Evolutionary conservation across 2,113 vertebrate genomes (phyloP), one percentile per base, ranked within the genome.

Genomic region (Rynchops niger): DNA sequence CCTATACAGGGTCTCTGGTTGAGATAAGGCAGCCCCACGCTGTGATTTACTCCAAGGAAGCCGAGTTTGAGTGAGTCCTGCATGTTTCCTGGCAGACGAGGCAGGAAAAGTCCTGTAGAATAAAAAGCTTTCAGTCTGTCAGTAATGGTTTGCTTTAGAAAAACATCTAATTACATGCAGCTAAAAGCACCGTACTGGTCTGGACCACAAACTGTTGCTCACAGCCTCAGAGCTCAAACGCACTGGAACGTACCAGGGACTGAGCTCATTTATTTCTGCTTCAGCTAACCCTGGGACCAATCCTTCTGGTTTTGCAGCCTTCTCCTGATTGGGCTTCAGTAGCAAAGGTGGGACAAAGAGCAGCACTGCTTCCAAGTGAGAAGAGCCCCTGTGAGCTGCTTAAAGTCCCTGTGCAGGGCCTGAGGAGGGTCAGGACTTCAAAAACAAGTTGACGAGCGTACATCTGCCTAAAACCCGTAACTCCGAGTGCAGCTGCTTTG

Each of bases 1-100:
- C 93, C 93, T 95, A 36, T 10, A 7, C n/a, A 12, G 69, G 77
- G 59, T 76, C 78, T 94, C 83, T 91, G 93, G 34, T 9, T 91
- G 82, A 96, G 94, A 95, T 96, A 95, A 97, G 89, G 81, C 84
- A 93, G 82, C 85, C 71, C 67, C 88, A 74, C 8, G 0, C 65
- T 15, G 69, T 81, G 93, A 95, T 97, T 96, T 91, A 91, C 77
- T 86, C 80, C 59, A 47, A 78, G 69, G 56, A 92, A 79, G 29
- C 1, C 2, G 36, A 65, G 72, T 2, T 56, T 1, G 22, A 92
- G 59, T 23, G 36, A 85, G 45, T 25, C 70, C 65, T 95, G 65
- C 11, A 1, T 53, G 61, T 82, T 96, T 81, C 73, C 74, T 87
- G 69, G 72, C 30, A 84, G 67, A 81, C 1, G 14, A 86, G 72